Conservation (phyloP, 1,140 invertebrate genomes). For the Pogonognathellus flavescens region DNA sequence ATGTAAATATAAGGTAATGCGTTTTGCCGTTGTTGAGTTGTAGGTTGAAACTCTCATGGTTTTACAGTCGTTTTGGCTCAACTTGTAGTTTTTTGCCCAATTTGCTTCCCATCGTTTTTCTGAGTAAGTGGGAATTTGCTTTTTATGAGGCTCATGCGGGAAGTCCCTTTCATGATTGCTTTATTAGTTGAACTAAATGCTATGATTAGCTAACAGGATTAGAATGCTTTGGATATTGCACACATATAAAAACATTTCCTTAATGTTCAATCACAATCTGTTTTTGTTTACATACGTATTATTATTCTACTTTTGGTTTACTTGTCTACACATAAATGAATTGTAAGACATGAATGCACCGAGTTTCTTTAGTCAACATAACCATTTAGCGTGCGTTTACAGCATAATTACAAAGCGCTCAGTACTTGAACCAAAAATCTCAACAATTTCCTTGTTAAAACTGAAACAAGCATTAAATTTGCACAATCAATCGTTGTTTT, state of each 20-base stretch:
- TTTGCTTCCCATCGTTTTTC: conserved; percentile 36
- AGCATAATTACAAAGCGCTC: no score
- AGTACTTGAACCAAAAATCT: no score
- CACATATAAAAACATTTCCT: conserved; percentile 17
- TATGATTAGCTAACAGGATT: conserved; percentile 47
- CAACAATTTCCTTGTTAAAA: no score
- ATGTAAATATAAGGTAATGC: conserved; percentile 22
- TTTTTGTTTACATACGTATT: no score
- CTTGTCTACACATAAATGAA: no score
- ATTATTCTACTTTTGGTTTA: no score
- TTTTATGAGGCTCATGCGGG: conserved; percentile 35
- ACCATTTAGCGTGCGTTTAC: no score
- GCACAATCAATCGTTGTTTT: no score
- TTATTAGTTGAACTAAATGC: conserved; percentile 46
- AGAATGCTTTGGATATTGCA: conserved; percentile 25
- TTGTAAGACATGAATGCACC: no score
- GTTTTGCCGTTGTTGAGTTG: conserved; percentile 26
- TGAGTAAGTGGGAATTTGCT: conserved; percentile 20
- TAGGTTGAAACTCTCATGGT: conserved; percentile 1
- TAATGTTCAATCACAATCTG: neutral
- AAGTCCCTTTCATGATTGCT: conserved; percentile 42
- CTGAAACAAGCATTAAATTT: no score
- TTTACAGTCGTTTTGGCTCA: conserved; percentile 2
- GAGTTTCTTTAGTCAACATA: no score
- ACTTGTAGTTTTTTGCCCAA: conserved; percentile 38